Evolutionary conservation across 1,140 invertebrate species (phyloP).

Genomic region (Steinernema khuongi): DNA sequence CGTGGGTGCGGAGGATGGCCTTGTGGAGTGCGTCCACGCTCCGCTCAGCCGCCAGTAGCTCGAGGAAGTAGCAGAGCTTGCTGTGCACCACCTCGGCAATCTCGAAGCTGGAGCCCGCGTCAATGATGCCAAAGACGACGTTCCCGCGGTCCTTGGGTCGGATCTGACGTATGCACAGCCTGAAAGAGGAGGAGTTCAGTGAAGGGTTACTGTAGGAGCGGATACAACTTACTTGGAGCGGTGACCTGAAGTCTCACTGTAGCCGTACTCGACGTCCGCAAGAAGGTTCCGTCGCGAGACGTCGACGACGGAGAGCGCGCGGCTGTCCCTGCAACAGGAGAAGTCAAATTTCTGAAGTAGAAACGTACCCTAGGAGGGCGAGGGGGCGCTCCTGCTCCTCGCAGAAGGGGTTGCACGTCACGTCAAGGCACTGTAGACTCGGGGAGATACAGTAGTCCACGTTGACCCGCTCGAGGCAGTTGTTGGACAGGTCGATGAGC

Average conservation of each 20-base stretch:
- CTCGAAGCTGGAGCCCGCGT: conserved; percentile 28
- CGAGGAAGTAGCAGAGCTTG: conserved; percentile 16
- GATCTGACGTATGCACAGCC: conserved; percentile 29
- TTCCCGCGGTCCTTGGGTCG: conserved; percentile 8
- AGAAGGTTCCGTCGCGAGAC: conserved; percentile 14
- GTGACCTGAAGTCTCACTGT: conserved; percentile 26
- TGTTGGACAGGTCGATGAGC: conserved; percentile 28
- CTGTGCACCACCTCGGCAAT: not conserved
- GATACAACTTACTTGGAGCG: conserved; percentile 6
- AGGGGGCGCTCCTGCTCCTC: conserved; percentile 10
- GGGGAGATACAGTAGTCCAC: conserved; percentile 22
- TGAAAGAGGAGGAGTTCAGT: not conserved
- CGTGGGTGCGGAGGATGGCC: conserved; percentile 17
- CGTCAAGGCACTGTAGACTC: conserved; percentile 21
- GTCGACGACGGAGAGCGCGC: conserved; percentile 22
- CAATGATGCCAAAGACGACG: conserved; percentile 26
- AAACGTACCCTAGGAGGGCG: not conserved
- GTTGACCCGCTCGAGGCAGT: conserved; percentile 17
- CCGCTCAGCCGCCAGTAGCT: not conserved
- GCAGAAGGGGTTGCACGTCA: conserved; percentile 29
- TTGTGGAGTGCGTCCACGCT: not conserved
- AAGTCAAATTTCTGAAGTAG: not conserved
- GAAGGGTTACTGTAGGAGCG: not conserved
- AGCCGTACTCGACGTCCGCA: conserved; percentile 19
- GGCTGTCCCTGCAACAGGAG: not conserved